phyloP scores from a whole-genome alignment of 1,140 invertebrate species.

The Lerema accius region DNA sequence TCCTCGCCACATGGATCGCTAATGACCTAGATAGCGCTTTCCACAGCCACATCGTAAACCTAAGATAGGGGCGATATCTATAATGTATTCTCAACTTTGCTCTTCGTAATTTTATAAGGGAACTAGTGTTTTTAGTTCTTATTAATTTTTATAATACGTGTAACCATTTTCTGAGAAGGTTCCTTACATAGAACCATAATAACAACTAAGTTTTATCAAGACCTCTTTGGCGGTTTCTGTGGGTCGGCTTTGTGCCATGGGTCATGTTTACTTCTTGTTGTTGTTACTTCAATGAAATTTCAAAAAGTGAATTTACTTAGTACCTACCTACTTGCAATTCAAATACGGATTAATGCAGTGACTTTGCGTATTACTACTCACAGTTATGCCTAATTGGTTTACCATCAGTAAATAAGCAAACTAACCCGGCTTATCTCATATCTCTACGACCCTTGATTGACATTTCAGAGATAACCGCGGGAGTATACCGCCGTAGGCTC shows the following conservation, averaged over 20 bases:
- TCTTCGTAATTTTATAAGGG: too few species aligned
- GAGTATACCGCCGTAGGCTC: background rate
- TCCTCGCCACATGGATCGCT: background rate
- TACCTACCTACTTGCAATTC: too few species aligned
- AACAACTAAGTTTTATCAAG: too few species aligned
- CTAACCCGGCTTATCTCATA: background rate
- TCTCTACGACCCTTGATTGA: background rate
- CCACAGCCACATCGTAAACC: background rate
- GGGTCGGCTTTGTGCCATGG: too few species aligned
- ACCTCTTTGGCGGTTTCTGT: too few species aligned
- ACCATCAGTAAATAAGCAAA: background rate
- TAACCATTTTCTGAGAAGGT: too few species aligned
- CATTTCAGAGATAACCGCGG: background rate
- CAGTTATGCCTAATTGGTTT: too few species aligned
- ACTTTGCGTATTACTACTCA: too few species aligned
- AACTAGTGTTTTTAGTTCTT: too few species aligned
- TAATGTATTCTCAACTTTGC: conserved; percentile 1
- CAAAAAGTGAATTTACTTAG: background rate
- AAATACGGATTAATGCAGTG: too few species aligned
- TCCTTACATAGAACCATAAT: too few species aligned
- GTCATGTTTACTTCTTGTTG: background rate
- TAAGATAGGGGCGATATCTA: conserved; percentile 1
- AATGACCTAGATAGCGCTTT: conserved; percentile 1
- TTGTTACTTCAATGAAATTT: background rate
- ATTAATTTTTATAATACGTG: too few species aligned